A percentile compares a stretch with the other conserved stretches of the same genome.
These are phyloP conservation scores for Danio kyathit DNA, from an alignment of 2,797 vertebrate genomes.

Conservation along the genomic window DNA sequence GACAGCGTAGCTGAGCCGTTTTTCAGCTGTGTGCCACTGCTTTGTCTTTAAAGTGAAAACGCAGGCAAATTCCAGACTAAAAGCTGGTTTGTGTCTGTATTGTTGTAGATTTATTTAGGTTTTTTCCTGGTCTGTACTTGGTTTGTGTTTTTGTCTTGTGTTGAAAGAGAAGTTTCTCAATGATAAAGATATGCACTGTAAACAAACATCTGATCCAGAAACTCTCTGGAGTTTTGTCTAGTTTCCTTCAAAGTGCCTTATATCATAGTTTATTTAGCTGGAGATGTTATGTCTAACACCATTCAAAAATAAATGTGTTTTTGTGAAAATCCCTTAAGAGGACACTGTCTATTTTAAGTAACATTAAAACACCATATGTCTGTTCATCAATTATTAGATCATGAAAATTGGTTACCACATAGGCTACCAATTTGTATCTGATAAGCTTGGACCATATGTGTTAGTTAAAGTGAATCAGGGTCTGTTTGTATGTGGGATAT, in stretches of 20 bases:
- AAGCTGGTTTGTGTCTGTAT: conserved; percentile 57
- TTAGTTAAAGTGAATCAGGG: not conserved
- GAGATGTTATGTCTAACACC: not conserved
- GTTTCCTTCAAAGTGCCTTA: not conserved
- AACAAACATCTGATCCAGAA: conserved; percentile 30
- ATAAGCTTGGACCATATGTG: not conserved
- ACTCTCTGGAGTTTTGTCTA: not conserved
- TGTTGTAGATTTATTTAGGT: conserved; percentile 55
- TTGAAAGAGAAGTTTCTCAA: conserved; percentile 35
- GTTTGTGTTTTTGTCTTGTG: conserved; percentile 36
- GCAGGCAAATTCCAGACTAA: conserved; percentile 66
- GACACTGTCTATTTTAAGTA: not conserved
- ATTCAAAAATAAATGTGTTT: not conserved
- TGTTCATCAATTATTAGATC: too few relatives aligned
- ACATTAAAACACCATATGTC: not conserved
- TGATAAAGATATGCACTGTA: conserved; percentile 7
- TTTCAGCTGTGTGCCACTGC: conserved; percentile 46
- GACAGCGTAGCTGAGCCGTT: conserved; percentile 41
- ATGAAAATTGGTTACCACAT: too few relatives aligned
- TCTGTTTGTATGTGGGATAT: not conserved
- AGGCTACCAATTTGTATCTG: too few relatives aligned
- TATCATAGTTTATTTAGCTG: not conserved
- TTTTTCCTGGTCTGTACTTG: conserved; percentile 36
- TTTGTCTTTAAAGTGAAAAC: conserved; percentile 64
- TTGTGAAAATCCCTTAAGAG: not conserved